These are phyloP conservation scores for Scopus umbretta DNA, from an alignment of 2,113 vertebrate species.

Conservation along the genomic window DNA sequence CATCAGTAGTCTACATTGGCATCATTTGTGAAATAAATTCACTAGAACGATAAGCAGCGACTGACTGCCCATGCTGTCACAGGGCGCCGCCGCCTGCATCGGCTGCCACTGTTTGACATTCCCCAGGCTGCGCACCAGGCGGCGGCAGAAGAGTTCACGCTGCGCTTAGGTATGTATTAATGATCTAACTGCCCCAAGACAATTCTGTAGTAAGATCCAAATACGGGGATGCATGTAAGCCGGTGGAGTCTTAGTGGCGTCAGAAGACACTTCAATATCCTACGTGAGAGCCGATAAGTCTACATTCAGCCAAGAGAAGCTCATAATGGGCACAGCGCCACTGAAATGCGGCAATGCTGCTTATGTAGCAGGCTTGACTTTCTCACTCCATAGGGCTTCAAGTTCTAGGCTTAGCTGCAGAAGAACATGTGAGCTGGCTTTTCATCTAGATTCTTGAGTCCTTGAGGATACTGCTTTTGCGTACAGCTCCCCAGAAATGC, in stretches of 20 bases:
- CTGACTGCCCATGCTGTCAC: neutral
- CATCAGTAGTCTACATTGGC: neutral
- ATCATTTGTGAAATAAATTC: neutral
- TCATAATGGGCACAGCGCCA: neutral
- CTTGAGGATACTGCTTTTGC: neutral
- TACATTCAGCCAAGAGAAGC: neutral
- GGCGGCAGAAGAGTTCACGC: neutral
- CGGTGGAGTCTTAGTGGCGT: neutral
- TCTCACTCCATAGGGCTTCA: neutral
- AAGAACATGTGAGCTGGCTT: neutral
- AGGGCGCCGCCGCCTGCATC: rapidly evolving
- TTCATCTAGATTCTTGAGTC: neutral
- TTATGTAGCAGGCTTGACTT: neutral
- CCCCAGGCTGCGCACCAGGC: neutral
- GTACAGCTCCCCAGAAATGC: neutral
- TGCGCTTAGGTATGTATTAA: neutral
- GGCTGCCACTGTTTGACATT: neutral
- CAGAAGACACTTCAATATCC: neutral
- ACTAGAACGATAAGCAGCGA: rapidly evolving
- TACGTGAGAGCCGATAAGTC: neutral
- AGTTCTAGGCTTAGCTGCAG: neutral
- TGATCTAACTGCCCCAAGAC: neutral
- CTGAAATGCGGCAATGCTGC: neutral
- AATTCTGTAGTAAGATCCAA: neutral
- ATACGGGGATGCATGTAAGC: neutral